Base-by-base conservation (phyloP, 1,140 invertebrate genomes). In the Aphis gossypii region DNA sequence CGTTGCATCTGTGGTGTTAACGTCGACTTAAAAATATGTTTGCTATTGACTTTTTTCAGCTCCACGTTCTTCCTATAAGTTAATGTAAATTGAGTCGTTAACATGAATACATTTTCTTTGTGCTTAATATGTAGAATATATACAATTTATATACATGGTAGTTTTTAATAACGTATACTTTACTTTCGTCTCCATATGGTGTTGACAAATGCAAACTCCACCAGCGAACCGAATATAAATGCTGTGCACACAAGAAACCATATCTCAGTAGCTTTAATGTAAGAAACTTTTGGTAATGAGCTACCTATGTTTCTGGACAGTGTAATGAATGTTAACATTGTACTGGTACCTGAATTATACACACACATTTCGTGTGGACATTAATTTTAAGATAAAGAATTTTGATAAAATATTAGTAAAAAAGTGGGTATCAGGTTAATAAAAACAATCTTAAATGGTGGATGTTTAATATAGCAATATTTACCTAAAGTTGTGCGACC, bases 161-260 rank as follows among this genome's bases (percentile, higher is more conserved):
- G 1, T 30, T 9, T n/a, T 51, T 46, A 35, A 30, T 48, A 8
- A 41, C 0, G 30, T 54, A 35, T 88, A 51, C 95, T 96, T 95
- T 96, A 97, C 97, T 97, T 97, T 95, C 97, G 96, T 83, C 97
- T 96, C 96, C 97, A 98, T 95, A 98, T 98, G 0, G 97, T 98
- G 95, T 98, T 98, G 9, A 98, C 98, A 94, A 98, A 97, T n/a
- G 98, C 98, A 95, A 98, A 98, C 94, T 98, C 98, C 3, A 98
- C 97, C 95, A 98, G 96, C 9, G 97, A 97, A 30, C 97, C 97
- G 95, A 98, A 98, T 84, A 98, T 97, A 94, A 98, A 98, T 93
- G 97, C 96, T 1, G 97, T 97, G 94, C 98, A 98, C 0, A 97
- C 97, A n/a, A 98, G 95, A 94, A 98, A 98, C 97, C 98, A 98